Evolutionary conservation across 2,888 invertebrate genomes (phyloP), one percentile per base, ranked within the genome.

Genomic region (Blomia tropicalis): DNA sequence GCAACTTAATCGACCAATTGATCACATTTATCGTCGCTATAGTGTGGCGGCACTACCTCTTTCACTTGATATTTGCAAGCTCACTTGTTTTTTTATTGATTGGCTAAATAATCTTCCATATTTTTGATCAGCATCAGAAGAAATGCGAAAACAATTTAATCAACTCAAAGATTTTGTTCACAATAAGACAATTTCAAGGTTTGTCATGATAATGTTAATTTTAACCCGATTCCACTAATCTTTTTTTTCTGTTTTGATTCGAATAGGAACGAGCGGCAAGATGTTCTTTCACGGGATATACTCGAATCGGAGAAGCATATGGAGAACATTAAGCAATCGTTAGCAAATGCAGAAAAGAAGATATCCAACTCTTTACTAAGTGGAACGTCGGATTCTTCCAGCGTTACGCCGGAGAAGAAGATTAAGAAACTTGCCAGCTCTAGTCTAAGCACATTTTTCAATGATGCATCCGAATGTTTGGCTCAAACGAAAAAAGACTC

Each of bases 361-460:
- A 69, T 79, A 44, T 70, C 73, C 3, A 71, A 72, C 32, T 73
- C 75, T 67, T 69, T 77, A 22, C 72, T 75, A 62, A 73, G 73
- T 11, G 70, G 71, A 63, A 83, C 83, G 70, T 77, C 79, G 17
- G 80, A 80, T 43, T 80, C 59, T 4, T 58, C 58, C 11, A 32
- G 31, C 30, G 54, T 53, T 11, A 32, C 56, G 5, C 31, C 62
- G 19, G 65, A 65, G 29, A 64, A 65, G 36, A 58, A 61, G n/a
- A 72, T 83, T 79, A 90, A 87, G 79, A 93, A 92, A 78, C 82
- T 86, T 68, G 83, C 87, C 4, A 91, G 92, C 73, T 85, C 83
- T 72, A 77, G 82, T 66, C 78, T 93, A 62, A 87, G 84, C 1
- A 78, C 83, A 67, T 83, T 82, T 64, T 83, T 85, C 82, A 79